phyloP scores from a whole-genome alignment of 2,888 invertebrate species.

The Ophion slaviceki region DNA sequence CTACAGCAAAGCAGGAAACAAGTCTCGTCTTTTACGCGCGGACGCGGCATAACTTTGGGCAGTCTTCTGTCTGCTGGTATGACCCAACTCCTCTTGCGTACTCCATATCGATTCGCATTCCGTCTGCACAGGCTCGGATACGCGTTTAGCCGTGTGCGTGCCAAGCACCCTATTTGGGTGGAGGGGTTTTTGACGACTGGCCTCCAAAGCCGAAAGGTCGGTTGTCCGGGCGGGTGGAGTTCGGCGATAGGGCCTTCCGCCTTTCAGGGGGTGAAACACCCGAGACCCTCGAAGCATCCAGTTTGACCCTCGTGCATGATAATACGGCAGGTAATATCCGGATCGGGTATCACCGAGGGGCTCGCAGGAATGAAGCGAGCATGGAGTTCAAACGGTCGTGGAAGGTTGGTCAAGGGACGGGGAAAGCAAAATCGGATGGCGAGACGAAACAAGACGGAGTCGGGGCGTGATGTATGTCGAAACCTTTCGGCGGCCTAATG shows the following conservation, averaged over 20 bases:
- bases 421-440: background rate
- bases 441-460: background rate
- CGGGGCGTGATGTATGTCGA: background rate
- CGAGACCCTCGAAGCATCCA: conserved; percentile 51
- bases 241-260: background rate
- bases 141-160: background rate
- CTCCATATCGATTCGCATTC: conserved; percentile 39
- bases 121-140: conserved; percentile 12
- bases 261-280: background rate
- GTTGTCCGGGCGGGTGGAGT: too few relatives aligned
- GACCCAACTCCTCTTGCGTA: background rate
- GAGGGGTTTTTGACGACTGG: background rate
- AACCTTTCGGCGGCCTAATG: background rate
- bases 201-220: conserved; percentile 3
- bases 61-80: background rate
- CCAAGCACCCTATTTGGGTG: background rate
- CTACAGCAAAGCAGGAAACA: conserved; percentile 13
- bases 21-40: background rate
- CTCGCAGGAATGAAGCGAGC: conserved; percentile 38
- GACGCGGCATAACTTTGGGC: background rate
- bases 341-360: conserved; percentile 70
- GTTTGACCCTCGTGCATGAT: conserved; percentile 78
- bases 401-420: background rate
- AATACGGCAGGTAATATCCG: conserved; percentile 80
- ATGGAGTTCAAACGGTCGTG: conserved; percentile 40